These are phyloP conservation scores for Eutrigla gurnardus DNA, from an alignment of 2,797 vertebrate species.

Conservation along the genomic window DNA sequence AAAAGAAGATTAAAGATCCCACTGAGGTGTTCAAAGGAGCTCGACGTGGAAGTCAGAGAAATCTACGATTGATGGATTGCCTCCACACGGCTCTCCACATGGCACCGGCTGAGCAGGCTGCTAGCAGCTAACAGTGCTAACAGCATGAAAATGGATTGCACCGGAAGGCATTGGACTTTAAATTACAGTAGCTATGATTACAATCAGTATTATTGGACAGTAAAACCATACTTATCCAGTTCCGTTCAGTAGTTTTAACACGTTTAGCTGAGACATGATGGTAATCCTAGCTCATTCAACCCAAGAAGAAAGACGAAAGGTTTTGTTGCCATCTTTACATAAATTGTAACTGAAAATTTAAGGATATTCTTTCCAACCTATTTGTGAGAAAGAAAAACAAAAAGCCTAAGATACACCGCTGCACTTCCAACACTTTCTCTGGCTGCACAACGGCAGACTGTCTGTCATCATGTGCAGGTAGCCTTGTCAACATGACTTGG, in stretches of 20 bases:
- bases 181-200: neutral
- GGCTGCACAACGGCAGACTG: slow-evolving; percentile 15
- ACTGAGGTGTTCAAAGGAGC: neutral
- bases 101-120: too few species aligned
- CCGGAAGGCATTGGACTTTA: neutral
- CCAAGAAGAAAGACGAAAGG: neutral
- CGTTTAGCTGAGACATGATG: neutral
- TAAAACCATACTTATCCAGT: neutral
- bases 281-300: neutral
- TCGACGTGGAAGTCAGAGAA: neutral
- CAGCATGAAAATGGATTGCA: too few species aligned
- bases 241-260: neutral
- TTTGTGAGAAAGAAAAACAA: neutral
- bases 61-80: too few species aligned
- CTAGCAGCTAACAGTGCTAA: too few species aligned
- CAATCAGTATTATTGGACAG: neutral
- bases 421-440: slow-evolving; percentile 18
- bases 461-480: slow-evolving; percentile 39
- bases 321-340: neutral
- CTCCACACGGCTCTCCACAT: too few species aligned
- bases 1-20: neutral
- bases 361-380: neutral
- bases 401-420: neutral
- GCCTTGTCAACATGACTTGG: slow-evolving; percentile 17
- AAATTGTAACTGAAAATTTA: neutral